Evolutionary conservation across 2,888 invertebrate genomes (phyloP), one percentile per base, ranked within the genome.

Genomic region (Perizoma flavofasciatum): DNA sequence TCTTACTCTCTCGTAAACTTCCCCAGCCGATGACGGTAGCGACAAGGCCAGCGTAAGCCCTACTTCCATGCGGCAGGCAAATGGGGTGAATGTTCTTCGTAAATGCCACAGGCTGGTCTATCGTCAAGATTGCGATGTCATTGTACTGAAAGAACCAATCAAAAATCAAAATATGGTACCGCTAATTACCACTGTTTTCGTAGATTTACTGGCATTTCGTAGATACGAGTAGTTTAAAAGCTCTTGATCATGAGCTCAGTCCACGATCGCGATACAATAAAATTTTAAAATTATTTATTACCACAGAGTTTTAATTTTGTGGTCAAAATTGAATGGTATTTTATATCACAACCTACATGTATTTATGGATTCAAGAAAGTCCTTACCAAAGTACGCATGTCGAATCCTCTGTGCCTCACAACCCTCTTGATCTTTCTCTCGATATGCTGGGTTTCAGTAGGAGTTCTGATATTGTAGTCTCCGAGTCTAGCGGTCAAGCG

Each of bases 21-120:
- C 97, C 97, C 97, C 97, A 98, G 45, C 97, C 97, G 59, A 97
- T 96, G 4, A 97, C 97, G 0, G 96, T 97, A 1, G 95, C 97
- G 8, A 94, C 92, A 67, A 94, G 93, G 2, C 96, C 96, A 40
- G 94, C 92, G 77, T 95, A 97, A 1, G 93, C 93, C 50, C 93
- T 87, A 6, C 92, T 85, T 9, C 94, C 93, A 8, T 82, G 74
- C 6, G 97, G 96, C 69, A 97, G 82, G 75, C 97, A 98, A 60
- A 98, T 94, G 0, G 97, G 96, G 61, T 95, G 93, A 61, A 97
- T 94, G 70, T 94, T 94, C 73, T 94, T 94, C 3, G 94, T 93
- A 79, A 95, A 97, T 44, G 93, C 85, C 4, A 97, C 95, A 0
- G 97, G 96, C 67, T 95, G 94, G 74, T 95, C 96, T 73, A 97